Percentiles rank a stretch among this genome's conserved stretches.
Conservation (phyloP, 53 echinoderm and acorn worm species). For the Paelopatides confundens region DNA sequence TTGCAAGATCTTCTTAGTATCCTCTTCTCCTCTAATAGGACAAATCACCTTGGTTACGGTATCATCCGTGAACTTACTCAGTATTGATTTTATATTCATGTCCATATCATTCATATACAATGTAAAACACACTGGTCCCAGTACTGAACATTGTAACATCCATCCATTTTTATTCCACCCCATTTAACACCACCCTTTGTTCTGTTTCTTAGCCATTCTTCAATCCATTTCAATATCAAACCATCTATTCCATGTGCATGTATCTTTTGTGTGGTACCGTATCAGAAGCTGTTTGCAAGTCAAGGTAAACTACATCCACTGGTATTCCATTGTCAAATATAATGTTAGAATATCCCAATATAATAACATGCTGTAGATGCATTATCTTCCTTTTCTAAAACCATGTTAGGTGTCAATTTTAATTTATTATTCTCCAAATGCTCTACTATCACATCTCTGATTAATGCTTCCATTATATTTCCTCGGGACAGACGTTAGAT, state of each 20-base stretch:
- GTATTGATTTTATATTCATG: neutral
- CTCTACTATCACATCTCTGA: slow-evolving; percentile 13
- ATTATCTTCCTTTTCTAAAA: no score
- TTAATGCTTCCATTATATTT: slow-evolving; percentile 35
- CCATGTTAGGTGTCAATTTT: slow-evolving; percentile 43
- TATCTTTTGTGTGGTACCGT: no score
- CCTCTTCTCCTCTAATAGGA: neutral
- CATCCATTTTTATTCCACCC: neutral
- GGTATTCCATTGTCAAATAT: no score
- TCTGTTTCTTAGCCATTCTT: no score
- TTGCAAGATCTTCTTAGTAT: neutral
- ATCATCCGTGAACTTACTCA: slow-evolving; percentile 14
- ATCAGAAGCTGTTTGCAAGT: no score
- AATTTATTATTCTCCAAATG: slow-evolving; percentile 34
- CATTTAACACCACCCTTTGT: neutral
- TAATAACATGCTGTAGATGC: no score
- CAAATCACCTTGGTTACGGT: neutral
- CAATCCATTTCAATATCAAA: no score
- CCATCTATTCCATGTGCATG: no score
- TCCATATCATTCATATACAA: slow-evolving; percentile 32
- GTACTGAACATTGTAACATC: slow-evolving; percentile 18
- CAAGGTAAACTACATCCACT: no score
- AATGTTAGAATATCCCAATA: no score
- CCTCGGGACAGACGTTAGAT: slow-evolving; percentile 27
- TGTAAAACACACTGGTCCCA: slow-evolving; percentile 17